phyloP scores from a whole-genome alignment of 2,113 vertebrate species.

The Paratilapia polleni region DNA sequence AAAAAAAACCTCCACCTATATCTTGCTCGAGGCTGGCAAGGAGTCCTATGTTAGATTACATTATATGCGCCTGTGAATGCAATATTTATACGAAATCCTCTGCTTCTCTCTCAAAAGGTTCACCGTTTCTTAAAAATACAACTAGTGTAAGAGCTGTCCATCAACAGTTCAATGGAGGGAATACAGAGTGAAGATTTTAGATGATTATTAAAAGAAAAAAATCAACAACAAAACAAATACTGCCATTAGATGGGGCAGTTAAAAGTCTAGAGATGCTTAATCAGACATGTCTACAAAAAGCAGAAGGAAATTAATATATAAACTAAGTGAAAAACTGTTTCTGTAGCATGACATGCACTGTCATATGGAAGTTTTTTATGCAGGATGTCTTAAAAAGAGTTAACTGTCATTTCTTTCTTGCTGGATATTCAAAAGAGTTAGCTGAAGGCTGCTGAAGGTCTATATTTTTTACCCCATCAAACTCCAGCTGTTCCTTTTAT shows the following conservation, averaged over 20 bases:
- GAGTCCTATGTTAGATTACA: conserved; percentile 48
- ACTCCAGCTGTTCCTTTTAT: not conserved
- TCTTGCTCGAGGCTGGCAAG: conserved; percentile 26
- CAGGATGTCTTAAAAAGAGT: no score
- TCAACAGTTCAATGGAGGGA: not conserved
- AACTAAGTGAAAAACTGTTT: no score
- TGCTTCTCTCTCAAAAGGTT: conserved; percentile 13
- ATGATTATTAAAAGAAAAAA: not conserved
- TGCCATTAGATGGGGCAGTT: not conserved
- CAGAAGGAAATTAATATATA: no score
- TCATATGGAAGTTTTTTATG: no score
- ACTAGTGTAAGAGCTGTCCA: not conserved
- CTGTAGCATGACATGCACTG: no score
- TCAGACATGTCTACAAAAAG: not conserved
- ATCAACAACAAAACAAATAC: not conserved
- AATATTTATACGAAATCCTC: conserved; percentile 32
- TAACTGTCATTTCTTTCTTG: no score
- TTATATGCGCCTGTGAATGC: conserved; percentile 42
- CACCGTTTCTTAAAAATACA: not conserved
- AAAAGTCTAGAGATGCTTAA: no score
- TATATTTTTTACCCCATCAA: not conserved
- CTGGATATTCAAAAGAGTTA: not conserved
- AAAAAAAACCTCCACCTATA: not conserved
- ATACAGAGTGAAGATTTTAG: not conserved
- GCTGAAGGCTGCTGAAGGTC: not conserved